Percentiles rank a stretch among this genome's conserved stretches.
These are phyloP conservation scores for Turnix velox DNA, from an alignment of 2,113 vertebrate species.

Conservation along the genomic window DNA sequence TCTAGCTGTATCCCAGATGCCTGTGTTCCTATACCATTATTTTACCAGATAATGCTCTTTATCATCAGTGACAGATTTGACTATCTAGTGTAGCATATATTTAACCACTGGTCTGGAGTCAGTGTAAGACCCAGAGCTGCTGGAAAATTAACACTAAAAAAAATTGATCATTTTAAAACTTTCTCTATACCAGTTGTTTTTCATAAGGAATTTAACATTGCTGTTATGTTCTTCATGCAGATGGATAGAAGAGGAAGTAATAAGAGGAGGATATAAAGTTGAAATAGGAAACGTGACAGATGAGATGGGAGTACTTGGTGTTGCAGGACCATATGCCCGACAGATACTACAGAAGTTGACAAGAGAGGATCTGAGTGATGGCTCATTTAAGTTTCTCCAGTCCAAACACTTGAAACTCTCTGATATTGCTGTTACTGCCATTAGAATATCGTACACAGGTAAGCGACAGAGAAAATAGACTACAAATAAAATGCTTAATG, in stretches of 20 bases:
- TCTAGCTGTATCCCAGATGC: background rate
- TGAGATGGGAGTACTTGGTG: conserved; percentile 85
- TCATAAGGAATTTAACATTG: background rate
- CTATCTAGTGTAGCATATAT: background rate
- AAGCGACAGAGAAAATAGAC: background rate
- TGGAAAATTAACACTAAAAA: background rate
- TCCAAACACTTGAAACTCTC: conserved; percentile 81
- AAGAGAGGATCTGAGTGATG: conserved; percentile 83
- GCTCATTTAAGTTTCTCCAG: conserved; percentile 88
- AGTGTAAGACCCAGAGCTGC: background rate
- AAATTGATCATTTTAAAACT: background rate
- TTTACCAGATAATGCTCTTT: background rate
- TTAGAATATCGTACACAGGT: conserved; percentile 97
- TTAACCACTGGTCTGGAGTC: background rate
- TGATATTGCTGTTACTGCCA: conserved; percentile 79
- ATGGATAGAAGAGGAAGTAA: conserved; percentile 86
- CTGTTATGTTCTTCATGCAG: conserved; percentile 64
- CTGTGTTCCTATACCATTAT: background rate
- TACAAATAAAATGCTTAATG: background rate
- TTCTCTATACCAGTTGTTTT: background rate
- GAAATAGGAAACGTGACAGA: conserved; percentile 88
- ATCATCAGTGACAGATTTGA: background rate
- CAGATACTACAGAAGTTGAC: conserved; percentile 91
- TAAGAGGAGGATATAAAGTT: conserved; percentile 75
- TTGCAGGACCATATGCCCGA: conserved; percentile 87